phyloP scores from a whole-genome alignment of 2,888 invertebrate genomes.

The Lingula anatina region DNA sequence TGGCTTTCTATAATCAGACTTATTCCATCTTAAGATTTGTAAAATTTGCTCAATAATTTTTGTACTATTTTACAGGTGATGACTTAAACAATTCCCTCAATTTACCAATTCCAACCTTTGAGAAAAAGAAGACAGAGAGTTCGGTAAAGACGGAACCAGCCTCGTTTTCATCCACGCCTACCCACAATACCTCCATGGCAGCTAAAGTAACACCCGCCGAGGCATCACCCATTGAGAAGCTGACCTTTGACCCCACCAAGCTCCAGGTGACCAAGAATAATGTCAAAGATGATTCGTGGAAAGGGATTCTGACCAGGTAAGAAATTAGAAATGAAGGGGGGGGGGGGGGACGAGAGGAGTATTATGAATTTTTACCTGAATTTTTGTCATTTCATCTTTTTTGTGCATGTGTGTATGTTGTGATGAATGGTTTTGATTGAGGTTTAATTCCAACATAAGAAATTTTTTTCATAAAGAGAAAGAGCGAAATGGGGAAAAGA shows the following conservation, averaged over 20 bases:
- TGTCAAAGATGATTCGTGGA: slow-evolving; percentile 59
- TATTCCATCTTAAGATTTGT: too few species aligned
- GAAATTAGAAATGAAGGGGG: too few species aligned
- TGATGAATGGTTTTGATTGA: too few species aligned
- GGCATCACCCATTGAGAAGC: slow-evolving; percentile 7
- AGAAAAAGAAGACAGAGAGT: not conserved
- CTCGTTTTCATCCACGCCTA: slow-evolving; percentile 6
- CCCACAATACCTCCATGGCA: not conserved
- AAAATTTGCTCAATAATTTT: too few species aligned
- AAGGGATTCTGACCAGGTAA: slow-evolving; percentile 58
- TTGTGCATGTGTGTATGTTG: too few species aligned
- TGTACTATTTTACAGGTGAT: slow-evolving; percentile 17
- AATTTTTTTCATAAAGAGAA: too few species aligned
- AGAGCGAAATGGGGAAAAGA: too few species aligned
- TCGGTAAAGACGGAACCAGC: slow-evolving; percentile 2
- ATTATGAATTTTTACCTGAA: too few species aligned
- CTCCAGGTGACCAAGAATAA: slow-evolving; percentile 26
- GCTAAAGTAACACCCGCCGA: not conserved
- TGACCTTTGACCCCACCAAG: slow-evolving; percentile 10
- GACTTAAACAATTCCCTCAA: slow-evolving; percentile 30
- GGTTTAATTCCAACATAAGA: too few species aligned
- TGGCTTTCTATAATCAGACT: too few species aligned
- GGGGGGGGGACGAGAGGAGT: too few species aligned
- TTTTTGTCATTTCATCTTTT: too few species aligned
- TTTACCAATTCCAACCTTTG: slow-evolving; percentile 23